Conservation (phyloP, 2,113 vertebrate genomes). For the Halichoeres trimaculatus region DNA sequence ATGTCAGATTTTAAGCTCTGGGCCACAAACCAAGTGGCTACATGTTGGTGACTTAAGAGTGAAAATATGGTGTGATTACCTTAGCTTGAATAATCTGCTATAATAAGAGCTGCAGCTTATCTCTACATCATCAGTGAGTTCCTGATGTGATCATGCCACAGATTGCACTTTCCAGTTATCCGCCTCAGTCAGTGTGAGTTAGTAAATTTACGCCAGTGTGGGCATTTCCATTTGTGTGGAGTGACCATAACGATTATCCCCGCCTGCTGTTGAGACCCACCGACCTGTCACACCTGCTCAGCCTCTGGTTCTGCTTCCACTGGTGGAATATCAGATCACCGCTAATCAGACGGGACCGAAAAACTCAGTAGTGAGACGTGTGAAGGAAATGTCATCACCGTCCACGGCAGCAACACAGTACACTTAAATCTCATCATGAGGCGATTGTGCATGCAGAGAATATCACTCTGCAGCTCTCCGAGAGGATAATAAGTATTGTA, state of each 20-base stretch:
- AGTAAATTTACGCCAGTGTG: not conserved
- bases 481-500: conserved; percentile 90
- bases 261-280: conserved; percentile 83
- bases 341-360: conserved; percentile 83
- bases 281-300: conserved; percentile 77
- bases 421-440: conserved; percentile 84
- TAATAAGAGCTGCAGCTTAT: not conserved
- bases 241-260: conserved; percentile 34
- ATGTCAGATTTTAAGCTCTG: too few species aligned
- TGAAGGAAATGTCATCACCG: conserved; percentile 84
- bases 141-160: not conserved
- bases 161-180: not conserved
- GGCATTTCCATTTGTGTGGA: conserved; percentile 6
- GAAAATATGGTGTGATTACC: too few species aligned
- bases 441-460: conserved; percentile 82
- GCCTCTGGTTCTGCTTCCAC: conserved; percentile 2
- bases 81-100: too few species aligned
- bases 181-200: not conserved
- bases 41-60: too few species aligned
- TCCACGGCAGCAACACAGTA: conserved; percentile 79
- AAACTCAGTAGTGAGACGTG: conserved; percentile 74
- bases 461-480: conserved; percentile 87
- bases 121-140: not conserved
- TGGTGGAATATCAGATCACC: conserved; percentile 78
- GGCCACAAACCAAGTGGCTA: too few species aligned